Conservation (phyloP, 92 coral and sea anemone species). For the Epizoanthus illoricatus region DNA sequence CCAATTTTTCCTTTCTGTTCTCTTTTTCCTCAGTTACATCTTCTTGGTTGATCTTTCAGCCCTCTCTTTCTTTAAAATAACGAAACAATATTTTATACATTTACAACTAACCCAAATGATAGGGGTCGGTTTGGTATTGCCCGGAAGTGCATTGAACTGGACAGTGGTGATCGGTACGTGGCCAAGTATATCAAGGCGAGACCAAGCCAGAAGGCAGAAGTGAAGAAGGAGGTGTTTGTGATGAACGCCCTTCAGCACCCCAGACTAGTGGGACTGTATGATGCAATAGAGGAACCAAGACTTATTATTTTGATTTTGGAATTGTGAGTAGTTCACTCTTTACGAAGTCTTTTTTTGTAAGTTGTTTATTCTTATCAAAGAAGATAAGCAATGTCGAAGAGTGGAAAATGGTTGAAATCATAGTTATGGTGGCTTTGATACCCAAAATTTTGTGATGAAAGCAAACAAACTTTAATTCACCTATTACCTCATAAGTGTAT, state of each 20-base stretch:
- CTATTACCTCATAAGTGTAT: no score
- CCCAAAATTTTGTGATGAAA: no score
- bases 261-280: slow-evolving; percentile 75
- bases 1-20: no score
- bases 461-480: no score
- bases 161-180: slow-evolving; percentile 83
- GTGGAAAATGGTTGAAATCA: no score
- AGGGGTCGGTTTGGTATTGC: slow-evolving; percentile 95
- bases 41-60: background rate
- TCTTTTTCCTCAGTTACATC: background rate
- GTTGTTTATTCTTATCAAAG: background rate
- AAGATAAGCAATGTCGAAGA: background rate
- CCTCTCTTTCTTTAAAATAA: background rate
- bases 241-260: slow-evolving; percentile 87
- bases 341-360: background rate
- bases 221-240: slow-evolving; percentile 80
- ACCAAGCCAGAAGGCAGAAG: slow-evolving; percentile 87
- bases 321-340: slow-evolving; percentile 62
- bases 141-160: slow-evolving; percentile 80
- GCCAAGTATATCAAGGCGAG: slow-evolving; percentile 89
- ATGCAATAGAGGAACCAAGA: slow-evolving; percentile 89
- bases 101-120: background rate
- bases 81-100: background rate
- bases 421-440: no score
- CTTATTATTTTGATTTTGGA: slow-evolving; percentile 80